Base-by-base conservation (phyloP, 2,888 invertebrate genomes). In the Coelinius sp. region DNA sequence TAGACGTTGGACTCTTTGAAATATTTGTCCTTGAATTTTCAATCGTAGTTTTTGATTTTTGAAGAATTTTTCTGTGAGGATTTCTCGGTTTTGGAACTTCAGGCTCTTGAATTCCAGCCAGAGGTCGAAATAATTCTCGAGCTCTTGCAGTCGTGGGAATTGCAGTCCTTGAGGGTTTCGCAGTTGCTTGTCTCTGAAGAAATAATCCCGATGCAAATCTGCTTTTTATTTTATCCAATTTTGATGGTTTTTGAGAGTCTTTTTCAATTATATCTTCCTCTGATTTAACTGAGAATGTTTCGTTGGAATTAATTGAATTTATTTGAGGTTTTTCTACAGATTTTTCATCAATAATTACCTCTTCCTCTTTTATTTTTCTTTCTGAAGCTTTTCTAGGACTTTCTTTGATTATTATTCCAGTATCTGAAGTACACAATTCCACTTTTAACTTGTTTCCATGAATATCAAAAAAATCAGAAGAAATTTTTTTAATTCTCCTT, bases 81-180 rank as follows among this genome's bases (percentile, higher is more conserved):
- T 12, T 10, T 41, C 49, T 31, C 17, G n/a, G 14, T 25, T 5
- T 63, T 24, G 12, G 35, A 5, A 17, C 27, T 27, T 27, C 27
- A 0, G 24, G 41, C 25, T 64, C 64, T 41, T 64, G 38, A 10
- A 70, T 70, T 12, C 63, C 38, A 10, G 64, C 64, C 4, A 70
- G 27, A 17, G 70, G 41, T 20, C 53, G 8, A 7, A 70, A 70
- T 1, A 69, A 10, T n/a, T 44, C 53, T 24, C 70, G 31, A n/a
- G 38, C 66, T 27, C 70, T 22, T 14, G 62, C 27, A 49, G 38
- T 69, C 1, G 71, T 64, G 5, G 35, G 46, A 22, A 70, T 72
- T 0, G 64, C 5, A 5, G 63, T 66, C n/a, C 68, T 59, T 12
- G 68, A 71, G 7, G 68, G 62, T 27, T 67, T 71, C 1, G 68